These are phyloP conservation scores for Congeria kusceri DNA, from an alignment of 2,888 invertebrate species.

Conservation along the genomic window DNA sequence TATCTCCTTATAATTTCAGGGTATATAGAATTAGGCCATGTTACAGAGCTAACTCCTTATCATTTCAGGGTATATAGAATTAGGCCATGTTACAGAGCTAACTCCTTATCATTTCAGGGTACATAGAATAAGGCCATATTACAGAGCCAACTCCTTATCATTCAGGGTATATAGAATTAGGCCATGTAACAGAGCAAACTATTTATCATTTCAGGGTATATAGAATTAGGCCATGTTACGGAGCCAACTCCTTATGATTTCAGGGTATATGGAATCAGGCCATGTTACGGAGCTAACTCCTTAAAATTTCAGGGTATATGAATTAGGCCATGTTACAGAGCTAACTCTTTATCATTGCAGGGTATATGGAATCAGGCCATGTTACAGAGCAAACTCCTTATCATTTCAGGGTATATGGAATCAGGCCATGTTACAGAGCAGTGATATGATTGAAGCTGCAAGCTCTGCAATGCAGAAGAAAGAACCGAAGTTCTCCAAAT, in stretches of 20 bases:
- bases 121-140: slow-evolving; percentile 93
- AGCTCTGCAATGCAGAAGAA: slow-evolving; percentile 88
- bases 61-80: too few species aligned
- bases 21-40: slow-evolving; percentile 92
- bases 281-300: slow-evolving; percentile 95
- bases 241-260: too few species aligned
- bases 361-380: slow-evolving; percentile 92
- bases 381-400: slow-evolving; percentile 87
- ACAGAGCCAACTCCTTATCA: too few species aligned
- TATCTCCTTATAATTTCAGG: slow-evolving; percentile 87
- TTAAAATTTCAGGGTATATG: too few species aligned
- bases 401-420: slow-evolving; percentile 91
- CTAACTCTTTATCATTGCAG: slow-evolving; percentile 86
- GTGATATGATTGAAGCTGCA: slow-evolving; percentile 92
- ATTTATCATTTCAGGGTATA: too few species aligned
- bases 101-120: too few species aligned
- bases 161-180: too few species aligned
- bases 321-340: too few species aligned
- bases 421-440: slow-evolving; percentile 94
- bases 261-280: slow-evolving; percentile 92
- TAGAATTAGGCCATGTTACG: too few species aligned
- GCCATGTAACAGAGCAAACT: too few species aligned
- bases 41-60: too few species aligned
- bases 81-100: too few species aligned
- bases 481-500: slow-evolving; percentile 91